Evolutionary conservation across 2,888 invertebrate species (phyloP), one percentile per base, ranked within the genome.

Genomic region (Microctonus aethiopoides): DNA sequence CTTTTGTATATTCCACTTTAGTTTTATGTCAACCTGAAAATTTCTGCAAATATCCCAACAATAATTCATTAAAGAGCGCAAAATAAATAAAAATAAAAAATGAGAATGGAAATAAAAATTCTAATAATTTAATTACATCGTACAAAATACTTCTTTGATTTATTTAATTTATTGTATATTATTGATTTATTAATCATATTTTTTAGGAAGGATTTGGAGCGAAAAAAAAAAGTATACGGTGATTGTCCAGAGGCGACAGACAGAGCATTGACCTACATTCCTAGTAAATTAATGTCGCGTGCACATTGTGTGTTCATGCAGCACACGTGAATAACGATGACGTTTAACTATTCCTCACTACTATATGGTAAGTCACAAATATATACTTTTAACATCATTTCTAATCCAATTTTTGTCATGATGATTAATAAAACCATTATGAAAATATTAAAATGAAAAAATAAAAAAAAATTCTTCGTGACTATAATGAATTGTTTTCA

Each of bases 261-360:
- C n/a, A 57, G 51, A 39, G 59, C 59, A 69, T 69, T 69, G 69
- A 64, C 64, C 69, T 65, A 69, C 29, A 59, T 69, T 65, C 20
- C 63, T 32, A 34, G 11, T 34, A 57, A 69, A 66, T 41, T 41
- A 66, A 64, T 34, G 51, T 65, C 64, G 64, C 59, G 69, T 69
- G 69, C 61, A 20, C 46, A 46, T 61, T 46, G 22, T n/a, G 24
- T 46, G 46, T 56, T 32, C 39, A 39, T 36, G 56, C 32, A 34
- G 41, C 41, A n/a, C 34, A 32, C 34, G 39, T 66, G 16, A 36
- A 36, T 26, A 56, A 36, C n/a, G 24, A n/a, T 24, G 34, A 57
- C 56, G 56, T 56, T 68, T 29, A 36, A 22, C 67, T 57, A 32
- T 46, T 51, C 46, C 32, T n/a, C n/a, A 46, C n/a, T 63, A 24